Conservation (phyloP, 2,797 vertebrate genomes). For the Pitangus sulphuratus region DNA sequence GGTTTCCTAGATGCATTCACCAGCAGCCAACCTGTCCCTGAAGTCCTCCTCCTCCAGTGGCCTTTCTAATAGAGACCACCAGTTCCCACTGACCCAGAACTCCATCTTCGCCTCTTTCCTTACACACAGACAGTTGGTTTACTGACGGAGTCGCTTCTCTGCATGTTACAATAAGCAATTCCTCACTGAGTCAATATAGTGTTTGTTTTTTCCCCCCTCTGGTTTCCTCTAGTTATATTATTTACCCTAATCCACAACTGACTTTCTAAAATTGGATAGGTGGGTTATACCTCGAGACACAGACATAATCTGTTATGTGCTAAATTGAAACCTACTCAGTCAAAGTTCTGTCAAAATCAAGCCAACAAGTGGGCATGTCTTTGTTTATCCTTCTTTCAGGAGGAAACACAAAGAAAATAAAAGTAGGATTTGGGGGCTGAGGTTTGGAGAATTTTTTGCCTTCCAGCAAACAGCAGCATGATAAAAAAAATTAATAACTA, state of each 20-base stretch:
- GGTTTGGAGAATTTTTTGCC: neutral
- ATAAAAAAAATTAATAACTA: neutral
- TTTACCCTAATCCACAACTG: neutral
- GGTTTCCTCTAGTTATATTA: neutral
- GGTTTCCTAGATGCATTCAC: neutral
- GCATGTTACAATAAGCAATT: neutral
- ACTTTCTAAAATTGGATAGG: neutral
- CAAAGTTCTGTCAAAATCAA: neutral
- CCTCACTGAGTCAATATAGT: neutral
- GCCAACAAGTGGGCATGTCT: neutral
- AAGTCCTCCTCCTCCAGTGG: neutral
- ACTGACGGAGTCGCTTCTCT: neutral
- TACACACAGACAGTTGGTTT: neutral
- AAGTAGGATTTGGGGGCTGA: neutral
- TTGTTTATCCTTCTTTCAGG: neutral
- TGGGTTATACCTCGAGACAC: neutral
- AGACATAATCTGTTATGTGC: neutral
- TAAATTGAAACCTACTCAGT: neutral
- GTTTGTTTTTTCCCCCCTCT: fast-evolving
- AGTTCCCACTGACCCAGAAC: neutral
- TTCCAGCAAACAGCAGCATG: neutral
- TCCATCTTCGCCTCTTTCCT: neutral
- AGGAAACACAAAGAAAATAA: neutral
- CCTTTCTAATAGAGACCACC: neutral
- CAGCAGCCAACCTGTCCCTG: neutral